Conservation (phyloP, 2,113 vertebrate genomes). For the Equus przewalskii region DNA sequence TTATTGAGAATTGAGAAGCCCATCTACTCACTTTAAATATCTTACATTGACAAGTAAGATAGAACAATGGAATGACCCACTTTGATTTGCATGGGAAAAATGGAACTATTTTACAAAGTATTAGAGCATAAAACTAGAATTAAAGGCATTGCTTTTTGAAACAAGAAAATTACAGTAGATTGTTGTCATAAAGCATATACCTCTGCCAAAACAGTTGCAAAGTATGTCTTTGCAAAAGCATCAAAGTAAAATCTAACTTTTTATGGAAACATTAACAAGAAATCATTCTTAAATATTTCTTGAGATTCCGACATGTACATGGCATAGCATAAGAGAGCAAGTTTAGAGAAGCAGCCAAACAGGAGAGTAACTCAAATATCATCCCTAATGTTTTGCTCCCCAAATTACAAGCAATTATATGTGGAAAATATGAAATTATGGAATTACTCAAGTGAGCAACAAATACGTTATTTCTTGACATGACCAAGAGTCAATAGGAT, state of each 20-base stretch:
- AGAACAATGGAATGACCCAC: constrained; percentile 37
- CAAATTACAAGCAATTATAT: constrained; percentile 39
- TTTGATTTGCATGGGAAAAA: constrained; percentile 51
- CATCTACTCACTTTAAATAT: constrained; percentile 33
- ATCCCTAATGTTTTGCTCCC: not conserved
- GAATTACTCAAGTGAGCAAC: constrained; percentile 30
- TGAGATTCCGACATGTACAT: not conserved
- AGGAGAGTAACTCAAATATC: not conserved
- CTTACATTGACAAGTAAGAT: not conserved
- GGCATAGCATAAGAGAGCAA: constrained; percentile 1
- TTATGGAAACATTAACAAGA: not conserved
- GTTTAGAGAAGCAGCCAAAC: not conserved
- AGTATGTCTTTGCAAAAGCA: constrained; percentile 1
- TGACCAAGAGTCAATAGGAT: not conserved
- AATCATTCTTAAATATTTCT: constrained; percentile 14
- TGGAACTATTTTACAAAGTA: constrained; percentile 63
- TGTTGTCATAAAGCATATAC: constrained; percentile 33
- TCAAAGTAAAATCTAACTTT: constrained; percentile 17
- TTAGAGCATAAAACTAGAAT: constrained; percentile 70
- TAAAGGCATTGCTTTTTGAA: constrained; percentile 56
- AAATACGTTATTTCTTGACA: not conserved
- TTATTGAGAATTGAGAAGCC: constrained; percentile 1
- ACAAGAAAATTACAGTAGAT: constrained; percentile 51
- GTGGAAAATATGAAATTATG: constrained; percentile 20
- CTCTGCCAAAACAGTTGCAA: constrained; percentile 38